Conservation (phyloP, 2,888 invertebrate genomes). For the Chelonus formosanus region DNA sequence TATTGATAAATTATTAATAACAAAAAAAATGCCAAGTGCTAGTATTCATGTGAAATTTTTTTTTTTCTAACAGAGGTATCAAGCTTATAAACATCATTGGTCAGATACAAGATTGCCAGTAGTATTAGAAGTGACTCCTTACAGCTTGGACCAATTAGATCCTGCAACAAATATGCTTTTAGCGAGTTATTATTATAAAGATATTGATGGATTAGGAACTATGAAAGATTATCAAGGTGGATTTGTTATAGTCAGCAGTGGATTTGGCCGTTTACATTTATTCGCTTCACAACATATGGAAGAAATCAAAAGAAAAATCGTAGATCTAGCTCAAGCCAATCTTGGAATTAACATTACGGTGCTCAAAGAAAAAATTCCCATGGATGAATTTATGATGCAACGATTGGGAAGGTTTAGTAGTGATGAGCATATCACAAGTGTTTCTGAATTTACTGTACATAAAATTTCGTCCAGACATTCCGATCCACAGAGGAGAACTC, state of each 20-base stretch:
- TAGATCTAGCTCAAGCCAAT: slow-evolving; percentile 82
- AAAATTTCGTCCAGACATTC: slow-evolving; percentile 85
- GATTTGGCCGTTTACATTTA: slow-evolving; percentile 89
- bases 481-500: slow-evolving; percentile 85
- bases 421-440: slow-evolving; percentile 95
- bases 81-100: slow-evolving; percentile 97
- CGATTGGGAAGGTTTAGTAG: slow-evolving; percentile 91
- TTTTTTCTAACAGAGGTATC: slow-evolving; percentile 73
- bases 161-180: slow-evolving; percentile 83
- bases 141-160: slow-evolving; percentile 91
- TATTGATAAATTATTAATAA: no score
- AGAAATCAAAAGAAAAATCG: slow-evolving; percentile 85
- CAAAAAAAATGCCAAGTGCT: no score
- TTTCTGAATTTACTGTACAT: slow-evolving; percentile 95
- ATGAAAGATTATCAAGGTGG: slow-evolving; percentile 92
- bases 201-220: slow-evolving; percentile 82
- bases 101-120: slow-evolving; percentile 89
- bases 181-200: slow-evolving; percentile 86
- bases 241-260: slow-evolving; percentile 90
- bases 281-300: slow-evolving; percentile 88
- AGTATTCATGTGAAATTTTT: background rate
- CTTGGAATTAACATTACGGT: slow-evolving; percentile 87
- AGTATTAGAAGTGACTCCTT: slow-evolving; percentile 90
- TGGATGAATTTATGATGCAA: slow-evolving; percentile 87
- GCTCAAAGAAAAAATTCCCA: slow-evolving; percentile 81